phyloP scores from a whole-genome alignment of 2,113 vertebrate species.

The Corynorhinus townsendii region DNA sequence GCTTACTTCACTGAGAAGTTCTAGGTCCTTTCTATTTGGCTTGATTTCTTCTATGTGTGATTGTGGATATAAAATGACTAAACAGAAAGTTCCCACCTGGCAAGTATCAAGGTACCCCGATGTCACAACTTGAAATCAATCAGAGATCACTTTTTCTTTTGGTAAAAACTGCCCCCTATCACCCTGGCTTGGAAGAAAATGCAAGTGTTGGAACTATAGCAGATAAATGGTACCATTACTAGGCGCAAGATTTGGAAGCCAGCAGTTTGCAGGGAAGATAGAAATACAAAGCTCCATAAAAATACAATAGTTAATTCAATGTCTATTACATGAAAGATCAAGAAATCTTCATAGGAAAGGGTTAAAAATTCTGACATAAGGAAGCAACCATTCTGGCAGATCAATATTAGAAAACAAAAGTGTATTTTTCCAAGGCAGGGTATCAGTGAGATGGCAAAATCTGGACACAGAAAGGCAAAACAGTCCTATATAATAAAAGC shows the following conservation, averaged over 20 bases:
- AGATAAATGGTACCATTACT: neutral
- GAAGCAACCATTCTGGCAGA: neutral
- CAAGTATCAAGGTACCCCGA: neutral
- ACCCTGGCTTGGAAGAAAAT: neutral
- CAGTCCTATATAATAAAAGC: neutral
- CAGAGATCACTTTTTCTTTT: neutral
- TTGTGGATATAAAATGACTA: neutral
- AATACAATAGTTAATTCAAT: constrained; percentile 6
- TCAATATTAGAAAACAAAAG: neutral
- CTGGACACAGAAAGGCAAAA: neutral
- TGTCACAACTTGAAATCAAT: neutral
- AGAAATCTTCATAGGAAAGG: neutral
- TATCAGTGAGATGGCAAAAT: neutral
- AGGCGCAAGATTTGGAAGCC: neutral
- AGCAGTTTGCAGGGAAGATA: neutral
- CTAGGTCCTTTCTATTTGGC: neutral
- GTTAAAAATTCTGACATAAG: neutral
- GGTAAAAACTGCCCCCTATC: neutral
- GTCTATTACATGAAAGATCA: neutral
- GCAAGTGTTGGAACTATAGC: neutral
- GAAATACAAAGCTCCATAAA: neutral
- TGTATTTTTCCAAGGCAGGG: neutral
- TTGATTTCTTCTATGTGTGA: neutral
- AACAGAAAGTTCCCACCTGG: neutral
- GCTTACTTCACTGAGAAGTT: neutral